These are phyloP conservation scores for Acheta domesticus DNA, from an alignment of 2,888 invertebrate genomes.

Conservation along the genomic window DNA sequence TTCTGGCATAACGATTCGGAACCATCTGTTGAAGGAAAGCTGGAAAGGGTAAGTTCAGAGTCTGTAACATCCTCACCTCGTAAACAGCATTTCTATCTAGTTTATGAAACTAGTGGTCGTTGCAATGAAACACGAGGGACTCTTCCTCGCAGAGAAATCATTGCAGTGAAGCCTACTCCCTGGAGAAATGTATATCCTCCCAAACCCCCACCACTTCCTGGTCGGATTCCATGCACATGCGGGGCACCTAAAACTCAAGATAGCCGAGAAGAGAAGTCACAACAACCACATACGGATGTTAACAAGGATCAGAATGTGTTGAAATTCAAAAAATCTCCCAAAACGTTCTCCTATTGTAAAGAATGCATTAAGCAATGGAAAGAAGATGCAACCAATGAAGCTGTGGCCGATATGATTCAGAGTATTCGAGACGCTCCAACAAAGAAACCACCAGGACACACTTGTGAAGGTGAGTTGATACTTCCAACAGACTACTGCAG, in stretches of 20 bases:
- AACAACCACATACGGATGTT: neutral
- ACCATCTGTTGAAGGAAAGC: neutral
- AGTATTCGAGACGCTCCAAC: no score
- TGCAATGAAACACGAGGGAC: neutral
- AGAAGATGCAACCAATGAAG: neutral
- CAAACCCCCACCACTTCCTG: neutral
- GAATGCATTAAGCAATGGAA: neutral
- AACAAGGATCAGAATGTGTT: neutral
- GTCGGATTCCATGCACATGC: neutral
- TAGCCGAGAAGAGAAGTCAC: neutral
- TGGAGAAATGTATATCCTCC: neutral
- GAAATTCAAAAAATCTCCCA: neutral
- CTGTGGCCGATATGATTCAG: no score
- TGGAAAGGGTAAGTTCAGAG: neutral
- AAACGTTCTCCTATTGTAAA: neutral
- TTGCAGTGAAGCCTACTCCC: neutral
- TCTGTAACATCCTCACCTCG: neutral
- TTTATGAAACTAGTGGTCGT: neutral
- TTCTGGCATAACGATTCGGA: neutral
- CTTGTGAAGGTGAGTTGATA: no score
- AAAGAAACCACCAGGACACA: no score
- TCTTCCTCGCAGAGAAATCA: neutral
- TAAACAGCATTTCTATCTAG: neutral
- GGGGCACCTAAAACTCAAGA: neutral
- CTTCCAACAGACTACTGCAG: no score